Conservation (phyloP, 2,888 invertebrate genomes). For the Latrodectus elegans region DNA sequence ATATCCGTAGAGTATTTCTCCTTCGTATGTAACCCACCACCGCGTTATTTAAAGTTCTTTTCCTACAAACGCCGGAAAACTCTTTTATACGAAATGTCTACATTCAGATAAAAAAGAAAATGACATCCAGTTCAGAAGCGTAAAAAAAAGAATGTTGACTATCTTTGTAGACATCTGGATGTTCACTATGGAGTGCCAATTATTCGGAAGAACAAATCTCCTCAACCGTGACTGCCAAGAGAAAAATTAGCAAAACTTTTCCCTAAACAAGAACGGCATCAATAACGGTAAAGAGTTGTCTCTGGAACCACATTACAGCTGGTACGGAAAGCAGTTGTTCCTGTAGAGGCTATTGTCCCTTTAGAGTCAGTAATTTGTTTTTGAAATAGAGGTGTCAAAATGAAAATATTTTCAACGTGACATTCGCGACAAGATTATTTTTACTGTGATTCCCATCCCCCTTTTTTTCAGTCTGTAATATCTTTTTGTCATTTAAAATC, state of each 20-base stretch:
- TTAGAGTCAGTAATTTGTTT: neutral
- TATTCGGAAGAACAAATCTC: constrained; percentile 1
- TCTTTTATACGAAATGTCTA: neutral
- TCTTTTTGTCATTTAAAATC: too few relatives aligned
- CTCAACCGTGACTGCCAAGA: constrained; percentile 4
- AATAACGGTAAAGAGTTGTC: neutral
- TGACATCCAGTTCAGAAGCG: neutral
- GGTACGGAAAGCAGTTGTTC: constrained; percentile 8
- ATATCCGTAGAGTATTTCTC: neutral
- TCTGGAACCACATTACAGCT: neutral
- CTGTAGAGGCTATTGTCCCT: constrained; percentile 23
- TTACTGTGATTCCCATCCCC: too few relatives aligned
- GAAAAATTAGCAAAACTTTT: constrained; percentile 6
- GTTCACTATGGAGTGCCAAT: constrained; percentile 2
- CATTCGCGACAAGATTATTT: too few relatives aligned
- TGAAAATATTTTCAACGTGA: neutral
- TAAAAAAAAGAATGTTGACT: neutral
- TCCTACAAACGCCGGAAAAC: neutral
- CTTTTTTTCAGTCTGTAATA: too few relatives aligned
- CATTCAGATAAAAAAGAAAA: neutral
- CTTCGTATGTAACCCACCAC: neutral
- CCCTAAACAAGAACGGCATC: constrained; percentile 15
- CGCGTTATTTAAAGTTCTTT: neutral
- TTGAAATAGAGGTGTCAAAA: neutral
- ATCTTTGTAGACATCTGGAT: constrained; percentile 3